Conservation (phyloP, 1,140 invertebrate species). For the Listronotus oregonensis region DNA sequence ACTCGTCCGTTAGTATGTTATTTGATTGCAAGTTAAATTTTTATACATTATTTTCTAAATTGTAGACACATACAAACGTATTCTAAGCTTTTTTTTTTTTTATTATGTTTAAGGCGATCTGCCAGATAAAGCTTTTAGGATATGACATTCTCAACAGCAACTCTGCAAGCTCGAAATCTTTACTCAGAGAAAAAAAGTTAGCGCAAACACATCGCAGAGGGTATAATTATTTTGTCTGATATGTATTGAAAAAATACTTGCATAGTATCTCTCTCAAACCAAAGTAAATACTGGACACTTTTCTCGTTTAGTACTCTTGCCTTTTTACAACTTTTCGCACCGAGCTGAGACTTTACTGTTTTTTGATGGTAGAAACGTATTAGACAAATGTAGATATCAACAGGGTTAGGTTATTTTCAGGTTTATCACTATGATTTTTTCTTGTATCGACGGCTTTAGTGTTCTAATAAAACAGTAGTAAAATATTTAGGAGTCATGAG, state of each 20-base stretch:
- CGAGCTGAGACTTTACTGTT: constrained; percentile 32
- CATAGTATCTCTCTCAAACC: constrained; percentile 1
- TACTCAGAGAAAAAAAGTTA: no score
- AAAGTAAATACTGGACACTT: constrained; percentile 38
- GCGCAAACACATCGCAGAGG: no score
- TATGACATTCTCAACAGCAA: no score
- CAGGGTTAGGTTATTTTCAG: constrained; percentile 21
- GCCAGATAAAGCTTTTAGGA: no score
- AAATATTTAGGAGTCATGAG: constrained; percentile 13
- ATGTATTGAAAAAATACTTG: constrained; percentile 10
- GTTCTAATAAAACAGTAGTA: constrained; percentile 25
- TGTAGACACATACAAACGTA: no score
- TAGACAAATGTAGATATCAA: constrained; percentile 39
- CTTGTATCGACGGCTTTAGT: constrained; percentile 37
- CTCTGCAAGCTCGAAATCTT: no score
- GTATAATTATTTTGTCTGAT: no score
- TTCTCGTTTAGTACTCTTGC: constrained; percentile 30
- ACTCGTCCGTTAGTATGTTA: no score
- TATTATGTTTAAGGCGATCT: no score
- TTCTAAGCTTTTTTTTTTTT: no score
- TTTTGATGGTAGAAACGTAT: constrained; percentile 39
- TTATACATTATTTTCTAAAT: no score
- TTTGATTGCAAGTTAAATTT: no score
- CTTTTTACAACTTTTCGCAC: constrained; percentile 37
- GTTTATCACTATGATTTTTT: constrained; percentile 40